A percentile compares a stretch with the other conserved stretches of the same genome.
These are phyloP conservation scores for Phymanthus crucifer DNA, from an alignment of 92 coral and sea anemone genomes.

Conservation along the genomic window DNA sequence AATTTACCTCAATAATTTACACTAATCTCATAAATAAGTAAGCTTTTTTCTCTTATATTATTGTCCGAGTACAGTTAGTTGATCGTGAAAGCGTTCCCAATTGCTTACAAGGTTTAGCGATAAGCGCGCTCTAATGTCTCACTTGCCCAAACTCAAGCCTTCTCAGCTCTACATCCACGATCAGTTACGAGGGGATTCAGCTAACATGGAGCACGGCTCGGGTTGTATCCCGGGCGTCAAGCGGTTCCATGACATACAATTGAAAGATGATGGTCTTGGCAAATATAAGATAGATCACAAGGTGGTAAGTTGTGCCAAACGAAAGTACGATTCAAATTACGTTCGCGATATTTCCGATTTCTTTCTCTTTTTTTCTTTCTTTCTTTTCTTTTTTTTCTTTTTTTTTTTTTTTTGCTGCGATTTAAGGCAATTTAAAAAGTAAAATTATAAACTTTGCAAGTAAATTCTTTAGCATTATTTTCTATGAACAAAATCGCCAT, in stretches of 20 bases:
- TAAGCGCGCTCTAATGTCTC: slow-evolving; percentile 41
- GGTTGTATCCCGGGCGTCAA: neutral
- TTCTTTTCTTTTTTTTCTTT: too few species aligned
- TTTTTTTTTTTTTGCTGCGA: too few species aligned
- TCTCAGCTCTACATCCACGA: slow-evolving; percentile 69
- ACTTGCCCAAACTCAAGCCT: slow-evolving; percentile 63
- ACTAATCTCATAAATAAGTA: neutral
- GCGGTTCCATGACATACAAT: slow-evolving; percentile 38
- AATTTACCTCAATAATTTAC: neutral
- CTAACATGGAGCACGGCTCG: neutral
- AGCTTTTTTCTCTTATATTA: neutral
- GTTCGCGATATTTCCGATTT: too few species aligned
- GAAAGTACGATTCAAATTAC: too few species aligned
- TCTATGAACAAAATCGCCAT: too few species aligned
- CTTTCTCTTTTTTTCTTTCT: too few species aligned
- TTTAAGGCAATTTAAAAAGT: too few species aligned
- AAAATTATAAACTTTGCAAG: too few species aligned
- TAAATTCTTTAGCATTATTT: too few species aligned
- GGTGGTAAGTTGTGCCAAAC: neutral
- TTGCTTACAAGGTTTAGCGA: neutral
- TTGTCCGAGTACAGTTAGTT: neutral
- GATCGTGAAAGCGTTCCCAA: neutral
- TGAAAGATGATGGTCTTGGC: slow-evolving; percentile 86
- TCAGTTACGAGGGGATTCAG: slow-evolving; percentile 29
- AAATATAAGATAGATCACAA: slow-evolving; percentile 70